Conservation (phyloP, 2,113 vertebrate species). For the Psilopogon haemacephalus region DNA sequence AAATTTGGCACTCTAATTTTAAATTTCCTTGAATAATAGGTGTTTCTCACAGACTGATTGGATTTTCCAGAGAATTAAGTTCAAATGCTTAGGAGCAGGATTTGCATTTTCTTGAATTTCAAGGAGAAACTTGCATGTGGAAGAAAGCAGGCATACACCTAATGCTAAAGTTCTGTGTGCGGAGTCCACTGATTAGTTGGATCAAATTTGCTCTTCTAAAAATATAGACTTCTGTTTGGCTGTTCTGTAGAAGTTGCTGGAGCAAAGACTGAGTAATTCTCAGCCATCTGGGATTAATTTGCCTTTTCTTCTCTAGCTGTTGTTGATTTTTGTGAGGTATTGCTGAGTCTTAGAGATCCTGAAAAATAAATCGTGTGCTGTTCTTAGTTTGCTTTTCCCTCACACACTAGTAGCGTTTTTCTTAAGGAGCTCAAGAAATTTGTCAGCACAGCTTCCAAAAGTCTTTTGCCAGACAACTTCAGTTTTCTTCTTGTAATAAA, state of each 20-base stretch:
- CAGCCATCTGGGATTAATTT: neutral
- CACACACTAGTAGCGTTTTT: neutral
- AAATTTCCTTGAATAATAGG: neutral
- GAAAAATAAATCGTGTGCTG: accelerated
- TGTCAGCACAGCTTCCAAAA: neutral
- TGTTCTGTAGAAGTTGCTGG: neutral
- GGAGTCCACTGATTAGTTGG: neutral
- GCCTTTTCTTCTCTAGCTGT: neutral
- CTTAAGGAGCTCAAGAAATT: neutral
- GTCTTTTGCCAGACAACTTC: neutral
- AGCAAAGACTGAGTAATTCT: neutral
- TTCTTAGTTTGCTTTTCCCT: neutral
- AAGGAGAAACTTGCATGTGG: neutral
- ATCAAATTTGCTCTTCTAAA: neutral
- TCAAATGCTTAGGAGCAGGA: neutral
- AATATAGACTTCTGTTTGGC: neutral
- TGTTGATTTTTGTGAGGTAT: neutral
- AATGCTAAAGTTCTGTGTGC: too few species aligned
- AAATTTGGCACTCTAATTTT: neutral
- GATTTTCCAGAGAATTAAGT: neutral
- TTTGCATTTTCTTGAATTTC: neutral
- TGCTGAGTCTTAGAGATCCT: neutral
- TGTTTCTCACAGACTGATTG: neutral
- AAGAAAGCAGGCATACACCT: neutral
- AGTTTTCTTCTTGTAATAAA: neutral